These are phyloP conservation scores for Tanypteryx hageni DNA, from an alignment of 2,888 invertebrate species.

Conservation along the genomic window DNA sequence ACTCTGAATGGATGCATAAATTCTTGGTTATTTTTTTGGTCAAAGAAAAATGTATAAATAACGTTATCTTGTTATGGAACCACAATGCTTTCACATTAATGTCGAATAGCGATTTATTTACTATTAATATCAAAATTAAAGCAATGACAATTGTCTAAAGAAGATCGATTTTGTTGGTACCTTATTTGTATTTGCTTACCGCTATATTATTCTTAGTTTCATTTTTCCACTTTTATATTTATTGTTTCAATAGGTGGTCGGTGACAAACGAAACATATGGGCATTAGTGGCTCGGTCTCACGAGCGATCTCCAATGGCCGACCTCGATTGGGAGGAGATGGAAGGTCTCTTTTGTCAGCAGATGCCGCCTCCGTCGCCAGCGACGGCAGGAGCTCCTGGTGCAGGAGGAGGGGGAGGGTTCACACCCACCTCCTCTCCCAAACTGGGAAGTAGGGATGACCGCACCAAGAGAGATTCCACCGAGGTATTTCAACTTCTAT, in stretches of 20 bases:
- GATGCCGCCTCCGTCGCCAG: slow-evolving; percentile 75
- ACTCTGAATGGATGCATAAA: too few species aligned
- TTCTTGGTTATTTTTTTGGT: too few species aligned
- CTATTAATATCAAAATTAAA: slow-evolving; percentile 18
- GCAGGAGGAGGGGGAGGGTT: slow-evolving; percentile 10
- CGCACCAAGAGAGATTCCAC: slow-evolving; percentile 70
- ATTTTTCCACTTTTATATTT: not conserved
- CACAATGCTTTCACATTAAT: too few species aligned
- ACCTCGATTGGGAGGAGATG: slow-evolving; percentile 95
- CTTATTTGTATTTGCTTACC: not conserved
- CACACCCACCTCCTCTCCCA: slow-evolving; percentile 64
- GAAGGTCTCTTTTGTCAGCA: slow-evolving; percentile 97
- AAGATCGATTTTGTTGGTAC: not conserved
- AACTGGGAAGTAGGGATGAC: slow-evolving; percentile 73
- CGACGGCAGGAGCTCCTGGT: slow-evolving; percentile 73
- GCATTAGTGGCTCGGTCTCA: slow-evolving; percentile 90
- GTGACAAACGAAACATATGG: slow-evolving; percentile 93
- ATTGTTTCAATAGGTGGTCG: slow-evolving; percentile 87
- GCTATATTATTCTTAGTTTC: not conserved
- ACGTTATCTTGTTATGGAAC: too few species aligned
- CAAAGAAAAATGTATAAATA: too few species aligned
- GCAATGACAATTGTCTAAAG: not conserved
- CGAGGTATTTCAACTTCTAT: not conserved
- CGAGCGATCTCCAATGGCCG: slow-evolving; percentile 88
- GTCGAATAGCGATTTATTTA: too few species aligned